Evolutionary conservation across 2,888 invertebrate species (phyloP).

Genomic region (Clusia tigrina): DNA sequence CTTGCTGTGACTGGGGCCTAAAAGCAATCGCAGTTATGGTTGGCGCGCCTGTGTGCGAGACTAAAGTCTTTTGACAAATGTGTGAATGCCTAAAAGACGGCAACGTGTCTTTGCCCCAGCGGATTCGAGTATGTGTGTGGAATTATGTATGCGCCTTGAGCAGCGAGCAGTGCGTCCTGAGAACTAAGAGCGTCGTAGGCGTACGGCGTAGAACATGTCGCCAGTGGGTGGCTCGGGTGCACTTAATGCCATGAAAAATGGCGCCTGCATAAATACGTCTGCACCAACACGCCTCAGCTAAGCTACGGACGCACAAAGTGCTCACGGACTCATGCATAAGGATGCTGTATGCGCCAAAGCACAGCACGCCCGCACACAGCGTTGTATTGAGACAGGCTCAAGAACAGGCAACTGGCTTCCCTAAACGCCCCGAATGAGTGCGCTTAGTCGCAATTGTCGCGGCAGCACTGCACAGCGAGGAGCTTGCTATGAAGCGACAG

Average conservation of each 20-base stretch:
- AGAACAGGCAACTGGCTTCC: too few species aligned
- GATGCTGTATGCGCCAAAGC: too few species aligned
- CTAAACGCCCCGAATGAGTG: too few species aligned
- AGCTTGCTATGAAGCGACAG: too few species aligned
- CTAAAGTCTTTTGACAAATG: constrained; percentile 11
- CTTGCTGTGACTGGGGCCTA: not conserved
- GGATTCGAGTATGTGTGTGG: too few species aligned
- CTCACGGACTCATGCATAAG: too few species aligned
- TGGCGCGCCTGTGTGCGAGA: not conserved
- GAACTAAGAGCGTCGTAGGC: not conserved
- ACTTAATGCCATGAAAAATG: constrained; percentile 31
- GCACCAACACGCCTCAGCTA: constrained; percentile 1
- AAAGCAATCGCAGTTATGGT: not conserved
- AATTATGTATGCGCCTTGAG: not conserved
- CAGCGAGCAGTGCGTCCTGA: not conserved
- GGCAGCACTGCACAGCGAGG: too few species aligned
- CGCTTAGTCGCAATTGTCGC: too few species aligned
- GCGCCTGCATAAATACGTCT: constrained; percentile 13
- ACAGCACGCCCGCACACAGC: too few species aligned
- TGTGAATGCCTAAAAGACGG: constrained; percentile 16
- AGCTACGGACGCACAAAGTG: too few species aligned
- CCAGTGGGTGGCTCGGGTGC: constrained; percentile 3
- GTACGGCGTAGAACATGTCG: constrained; percentile 11
- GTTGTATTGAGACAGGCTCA: too few species aligned
- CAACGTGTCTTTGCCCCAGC: constrained; percentile 5